Conservation (phyloP, 2,113 vertebrate genomes). For the Drymodes brunneopygia region DNA sequence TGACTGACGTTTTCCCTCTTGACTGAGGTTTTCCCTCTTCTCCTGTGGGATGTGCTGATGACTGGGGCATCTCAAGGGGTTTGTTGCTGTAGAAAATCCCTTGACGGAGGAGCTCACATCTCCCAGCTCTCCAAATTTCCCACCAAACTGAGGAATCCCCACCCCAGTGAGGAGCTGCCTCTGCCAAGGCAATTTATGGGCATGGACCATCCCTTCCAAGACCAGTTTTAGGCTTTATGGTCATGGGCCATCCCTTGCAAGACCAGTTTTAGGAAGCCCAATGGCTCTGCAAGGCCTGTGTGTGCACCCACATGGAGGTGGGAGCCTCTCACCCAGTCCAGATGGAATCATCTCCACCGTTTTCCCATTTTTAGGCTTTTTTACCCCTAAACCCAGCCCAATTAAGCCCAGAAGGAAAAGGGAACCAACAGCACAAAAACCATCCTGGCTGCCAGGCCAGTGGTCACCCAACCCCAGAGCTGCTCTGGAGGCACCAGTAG, state of each 20-base stretch:
- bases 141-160: not conserved
- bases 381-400: not conserved
- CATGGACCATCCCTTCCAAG: accelerated
- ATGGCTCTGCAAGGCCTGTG: not conserved
- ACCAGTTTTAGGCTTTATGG: not conserved
- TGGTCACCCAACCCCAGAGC: not conserved
- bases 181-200: not conserved
- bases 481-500: not conserved
- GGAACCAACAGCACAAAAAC: not conserved
- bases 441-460: not conserved
- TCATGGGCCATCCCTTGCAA: accelerated
- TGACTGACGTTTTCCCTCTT: not conserved
- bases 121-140: not conserved
- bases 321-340: not conserved
- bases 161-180: not conserved
- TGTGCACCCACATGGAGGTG: accelerated
- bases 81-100: not conserved
- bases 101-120: not conserved
- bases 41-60: accelerated
- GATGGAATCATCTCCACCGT: not conserved
- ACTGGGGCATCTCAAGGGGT: not conserved
- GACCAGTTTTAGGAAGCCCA: not conserved
- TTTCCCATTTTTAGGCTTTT: not conserved
- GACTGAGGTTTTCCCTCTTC: not conserved
- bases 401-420: accelerated